Evolutionary conservation across 2,797 vertebrate species (phyloP).

Genomic region (Smutsia gigantea): DNA sequence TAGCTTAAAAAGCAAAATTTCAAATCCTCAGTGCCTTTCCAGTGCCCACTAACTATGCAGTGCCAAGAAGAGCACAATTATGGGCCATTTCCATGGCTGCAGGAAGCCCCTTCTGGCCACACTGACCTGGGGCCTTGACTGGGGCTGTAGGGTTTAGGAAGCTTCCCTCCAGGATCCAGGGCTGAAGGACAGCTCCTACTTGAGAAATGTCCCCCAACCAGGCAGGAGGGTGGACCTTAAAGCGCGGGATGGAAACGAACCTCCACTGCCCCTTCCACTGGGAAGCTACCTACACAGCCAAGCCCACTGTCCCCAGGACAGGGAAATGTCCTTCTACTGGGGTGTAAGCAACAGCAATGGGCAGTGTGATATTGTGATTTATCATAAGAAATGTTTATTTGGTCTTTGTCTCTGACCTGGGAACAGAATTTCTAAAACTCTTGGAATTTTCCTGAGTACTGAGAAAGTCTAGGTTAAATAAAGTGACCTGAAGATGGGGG

Average conservation of each 20-base stretch:
- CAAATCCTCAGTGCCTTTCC: not conserved
- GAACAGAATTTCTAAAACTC: not conserved
- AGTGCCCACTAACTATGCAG: not conserved
- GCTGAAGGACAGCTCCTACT: not conserved
- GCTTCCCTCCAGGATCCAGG: no score
- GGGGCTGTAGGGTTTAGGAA: no score
- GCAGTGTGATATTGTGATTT: not conserved
- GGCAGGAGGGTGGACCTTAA: not conserved
- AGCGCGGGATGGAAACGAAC: not conserved
- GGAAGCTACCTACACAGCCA: no score
- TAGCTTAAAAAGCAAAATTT: not conserved
- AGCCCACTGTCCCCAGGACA: not conserved
- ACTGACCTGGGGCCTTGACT: no score
- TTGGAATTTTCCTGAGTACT: not conserved
- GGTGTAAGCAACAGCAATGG: not conserved
- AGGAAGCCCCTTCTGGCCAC: no score
- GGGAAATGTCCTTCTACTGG: not conserved
- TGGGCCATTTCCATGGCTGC: not conserved
- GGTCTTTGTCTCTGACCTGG: not conserved
- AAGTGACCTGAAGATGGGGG: not conserved
- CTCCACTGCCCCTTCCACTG: not conserved
- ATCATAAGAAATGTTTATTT: not conserved
- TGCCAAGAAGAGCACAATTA: not conserved
- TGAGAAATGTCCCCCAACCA: not conserved
- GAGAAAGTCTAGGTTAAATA: not conserved